Percentiles rank a stretch among this genome's conserved stretches.
Evolutionary conservation across 2,797 vertebrate species (phyloP).

Genomic region (Argya squamiceps): DNA sequence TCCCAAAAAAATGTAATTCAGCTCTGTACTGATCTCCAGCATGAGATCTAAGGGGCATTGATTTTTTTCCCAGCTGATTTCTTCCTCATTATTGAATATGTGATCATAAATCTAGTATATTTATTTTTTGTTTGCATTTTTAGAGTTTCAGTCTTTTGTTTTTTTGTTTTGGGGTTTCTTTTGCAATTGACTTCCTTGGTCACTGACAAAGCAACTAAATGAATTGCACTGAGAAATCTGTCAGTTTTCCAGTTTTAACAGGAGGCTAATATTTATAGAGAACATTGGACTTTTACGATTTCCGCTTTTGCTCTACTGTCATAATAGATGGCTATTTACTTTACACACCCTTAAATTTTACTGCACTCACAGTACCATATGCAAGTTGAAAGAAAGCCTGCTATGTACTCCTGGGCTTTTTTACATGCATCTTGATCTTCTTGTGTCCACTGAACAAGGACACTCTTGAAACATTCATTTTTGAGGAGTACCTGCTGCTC

Average conservation of each 20-base stretch:
- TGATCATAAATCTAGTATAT: neutral
- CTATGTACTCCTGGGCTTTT: neutral
- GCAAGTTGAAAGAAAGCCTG: neutral
- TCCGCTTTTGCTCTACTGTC: neutral
- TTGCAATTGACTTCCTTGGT: neutral
- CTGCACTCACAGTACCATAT: neutral
- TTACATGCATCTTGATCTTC: neutral
- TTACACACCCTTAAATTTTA: neutral
- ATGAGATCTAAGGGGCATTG: neutral
- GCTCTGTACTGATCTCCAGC: neutral
- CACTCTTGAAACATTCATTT: neutral
- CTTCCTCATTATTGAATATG: neutral
- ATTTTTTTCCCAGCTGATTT: neutral
- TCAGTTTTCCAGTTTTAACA: neutral
- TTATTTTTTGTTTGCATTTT: neutral
- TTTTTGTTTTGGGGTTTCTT: neutral
- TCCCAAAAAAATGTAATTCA: neutral
- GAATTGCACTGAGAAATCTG: neutral
- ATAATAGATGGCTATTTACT: neutral
- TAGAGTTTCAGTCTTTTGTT: neutral
- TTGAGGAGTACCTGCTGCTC: neutral
- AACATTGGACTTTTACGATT: neutral
- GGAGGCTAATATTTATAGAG: neutral
- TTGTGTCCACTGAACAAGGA: neutral
- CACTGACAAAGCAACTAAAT: neutral